These are phyloP conservation scores for Papilio aristodemus DNA, from an alignment of 1,140 invertebrate genomes.

Conservation along the genomic window DNA sequence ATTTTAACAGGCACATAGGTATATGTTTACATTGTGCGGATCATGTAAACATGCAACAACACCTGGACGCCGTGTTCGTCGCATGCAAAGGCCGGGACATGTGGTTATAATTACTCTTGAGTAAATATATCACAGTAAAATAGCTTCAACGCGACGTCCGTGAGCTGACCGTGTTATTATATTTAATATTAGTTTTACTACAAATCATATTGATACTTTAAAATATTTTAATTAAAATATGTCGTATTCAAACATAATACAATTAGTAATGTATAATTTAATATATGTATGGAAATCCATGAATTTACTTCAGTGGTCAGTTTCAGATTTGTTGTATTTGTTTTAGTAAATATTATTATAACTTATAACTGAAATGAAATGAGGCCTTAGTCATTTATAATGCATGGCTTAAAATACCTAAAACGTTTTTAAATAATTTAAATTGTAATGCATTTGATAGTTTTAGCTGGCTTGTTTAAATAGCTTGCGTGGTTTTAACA, in stretches of 20 bases:
- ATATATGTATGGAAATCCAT: too few species aligned
- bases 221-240: too few species aligned
- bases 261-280: too few species aligned
- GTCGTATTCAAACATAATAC: too few species aligned
- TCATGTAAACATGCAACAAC: constrained; percentile 22
- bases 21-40: constrained; percentile 26
- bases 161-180: background rate
- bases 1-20: constrained; percentile 16
- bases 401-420: background rate
- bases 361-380: background rate
- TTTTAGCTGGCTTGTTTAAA: constrained; percentile 1
- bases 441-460: background rate
- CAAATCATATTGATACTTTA: too few species aligned
- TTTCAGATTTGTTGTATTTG: too few species aligned
- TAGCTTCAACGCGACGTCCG: constrained; percentile 21
- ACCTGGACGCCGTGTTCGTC: constrained; percentile 29
- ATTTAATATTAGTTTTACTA: background rate
- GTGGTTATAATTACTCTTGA: constrained; percentile 31
- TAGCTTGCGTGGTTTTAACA: background rate
- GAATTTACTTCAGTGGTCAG: too few species aligned
- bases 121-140: constrained; percentile 30
- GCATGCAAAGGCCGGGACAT: constrained; percentile 28
- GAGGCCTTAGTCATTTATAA: background rate
- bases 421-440: background rate
- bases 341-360: too few species aligned